phyloP scores from a whole-genome alignment of 2,113 vertebrate genomes.

The Otolemur garnettii region DNA sequence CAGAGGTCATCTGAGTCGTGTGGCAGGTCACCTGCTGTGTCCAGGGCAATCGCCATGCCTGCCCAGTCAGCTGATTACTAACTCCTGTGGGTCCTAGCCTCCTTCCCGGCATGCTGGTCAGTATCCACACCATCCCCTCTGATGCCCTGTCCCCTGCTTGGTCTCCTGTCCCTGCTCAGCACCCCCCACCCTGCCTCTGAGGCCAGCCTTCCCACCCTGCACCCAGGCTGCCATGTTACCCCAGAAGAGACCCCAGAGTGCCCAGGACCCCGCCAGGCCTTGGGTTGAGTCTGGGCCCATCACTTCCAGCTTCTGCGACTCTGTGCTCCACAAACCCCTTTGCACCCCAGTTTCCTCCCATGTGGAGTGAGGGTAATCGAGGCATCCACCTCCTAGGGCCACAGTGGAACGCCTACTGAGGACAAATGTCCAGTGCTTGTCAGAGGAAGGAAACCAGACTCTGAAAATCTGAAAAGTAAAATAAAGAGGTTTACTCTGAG shows the following conservation, averaged over 20 bases:
- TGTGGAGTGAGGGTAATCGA: too few relatives aligned
- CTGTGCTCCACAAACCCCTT: not conserved
- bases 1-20: not conserved
- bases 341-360: not conserved
- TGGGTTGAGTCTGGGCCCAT: not conserved
- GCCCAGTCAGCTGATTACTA: not conserved
- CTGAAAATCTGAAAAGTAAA: too few relatives aligned
- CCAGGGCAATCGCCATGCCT: not conserved
- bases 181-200: too few relatives aligned
- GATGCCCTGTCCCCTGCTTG: rapidly evolving
- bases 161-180: not conserved
- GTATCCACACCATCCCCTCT: rapidly evolving
- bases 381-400: not conserved
- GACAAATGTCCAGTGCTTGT: not conserved
- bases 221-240: rapidly evolving
- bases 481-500: too few relatives aligned
- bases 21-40: rapidly evolving
- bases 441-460: too few relatives aligned
- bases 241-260: not conserved
- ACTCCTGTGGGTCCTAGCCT: not conserved
- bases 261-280: not conserved
- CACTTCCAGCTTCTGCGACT: not conserved
- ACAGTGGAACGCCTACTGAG: not conserved
- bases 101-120: rapidly evolving
- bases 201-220: not conserved